Conservation (phyloP, 2,113 vertebrate genomes). For the Erinaceus europaeus region DNA sequence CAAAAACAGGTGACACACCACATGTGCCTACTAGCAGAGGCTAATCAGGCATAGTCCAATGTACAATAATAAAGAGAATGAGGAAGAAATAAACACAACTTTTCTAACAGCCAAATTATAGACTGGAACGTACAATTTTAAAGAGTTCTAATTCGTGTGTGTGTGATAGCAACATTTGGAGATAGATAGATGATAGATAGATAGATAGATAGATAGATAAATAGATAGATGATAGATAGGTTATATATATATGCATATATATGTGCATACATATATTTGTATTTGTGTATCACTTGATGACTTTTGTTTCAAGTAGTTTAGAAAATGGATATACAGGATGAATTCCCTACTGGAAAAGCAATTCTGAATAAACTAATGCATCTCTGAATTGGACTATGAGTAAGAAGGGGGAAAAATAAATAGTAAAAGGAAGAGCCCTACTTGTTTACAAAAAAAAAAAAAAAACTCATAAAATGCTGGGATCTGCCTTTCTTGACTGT, state of each 20-base stretch:
- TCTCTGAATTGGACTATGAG: neutral
- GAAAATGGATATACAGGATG: neutral
- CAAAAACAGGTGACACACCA: neutral
- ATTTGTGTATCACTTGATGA: neutral
- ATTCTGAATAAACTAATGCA: neutral
- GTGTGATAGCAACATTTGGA: too few species aligned
- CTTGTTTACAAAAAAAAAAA: neutral
- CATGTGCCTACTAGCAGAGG: neutral
- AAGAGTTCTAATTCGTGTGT: neutral
- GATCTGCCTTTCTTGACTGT: neutral
- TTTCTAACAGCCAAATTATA: neutral
- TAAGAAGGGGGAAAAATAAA: neutral
- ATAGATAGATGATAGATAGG: too few species aligned
- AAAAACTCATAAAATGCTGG: neutral
- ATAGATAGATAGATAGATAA: too few species aligned
- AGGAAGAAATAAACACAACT: neutral
- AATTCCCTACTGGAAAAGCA: neutral
- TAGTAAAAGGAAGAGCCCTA: neutral
- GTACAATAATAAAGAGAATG: neutral
- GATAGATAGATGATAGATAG: too few species aligned
- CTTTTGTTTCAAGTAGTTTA: neutral
- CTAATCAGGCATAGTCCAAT: neutral
- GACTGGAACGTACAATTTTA: too few species aligned
- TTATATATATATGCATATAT: neutral
- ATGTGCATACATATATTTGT: neutral